phyloP scores from a whole-genome alignment of 2,113 vertebrate genomes.

The Patagioenas fasciata region DNA sequence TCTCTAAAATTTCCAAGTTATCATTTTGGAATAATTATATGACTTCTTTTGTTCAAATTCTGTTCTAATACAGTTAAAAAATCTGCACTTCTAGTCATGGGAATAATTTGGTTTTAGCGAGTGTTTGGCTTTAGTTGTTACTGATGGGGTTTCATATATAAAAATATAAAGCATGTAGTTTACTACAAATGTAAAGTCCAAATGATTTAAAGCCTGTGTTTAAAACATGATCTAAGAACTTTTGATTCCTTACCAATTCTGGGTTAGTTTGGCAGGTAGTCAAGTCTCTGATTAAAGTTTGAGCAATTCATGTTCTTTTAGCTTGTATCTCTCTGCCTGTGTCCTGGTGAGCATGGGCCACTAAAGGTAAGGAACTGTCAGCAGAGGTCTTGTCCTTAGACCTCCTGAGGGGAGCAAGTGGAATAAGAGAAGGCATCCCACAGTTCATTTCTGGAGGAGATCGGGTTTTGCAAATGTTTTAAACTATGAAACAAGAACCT shows the following conservation, averaged over 20 bases:
- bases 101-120: constrained; percentile 3
- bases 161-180: constrained; percentile 42
- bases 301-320: background rate
- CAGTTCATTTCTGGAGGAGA: background rate
- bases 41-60: constrained; percentile 12
- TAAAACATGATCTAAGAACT: constrained; percentile 30
- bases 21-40: background rate
- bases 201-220: constrained; percentile 34
- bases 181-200: constrained; percentile 48
- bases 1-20: background rate
- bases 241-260: constrained; percentile 42
- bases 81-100: background rate
- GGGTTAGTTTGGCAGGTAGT: constrained; percentile 12
- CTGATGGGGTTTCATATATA: constrained; percentile 12
- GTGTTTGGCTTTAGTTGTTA: constrained; percentile 8
- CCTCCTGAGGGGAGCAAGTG: background rate
- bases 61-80: constrained; percentile 1
- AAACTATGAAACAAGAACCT: background rate
- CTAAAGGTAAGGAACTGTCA: background rate
- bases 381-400: background rate
- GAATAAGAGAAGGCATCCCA: background rate
- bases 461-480: background rate
- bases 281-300: constrained; percentile 25
- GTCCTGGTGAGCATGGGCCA: background rate
- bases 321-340: background rate